Base-by-base conservation (phyloP, 2,888 invertebrate genomes). In the Graphium colonna region DNA sequence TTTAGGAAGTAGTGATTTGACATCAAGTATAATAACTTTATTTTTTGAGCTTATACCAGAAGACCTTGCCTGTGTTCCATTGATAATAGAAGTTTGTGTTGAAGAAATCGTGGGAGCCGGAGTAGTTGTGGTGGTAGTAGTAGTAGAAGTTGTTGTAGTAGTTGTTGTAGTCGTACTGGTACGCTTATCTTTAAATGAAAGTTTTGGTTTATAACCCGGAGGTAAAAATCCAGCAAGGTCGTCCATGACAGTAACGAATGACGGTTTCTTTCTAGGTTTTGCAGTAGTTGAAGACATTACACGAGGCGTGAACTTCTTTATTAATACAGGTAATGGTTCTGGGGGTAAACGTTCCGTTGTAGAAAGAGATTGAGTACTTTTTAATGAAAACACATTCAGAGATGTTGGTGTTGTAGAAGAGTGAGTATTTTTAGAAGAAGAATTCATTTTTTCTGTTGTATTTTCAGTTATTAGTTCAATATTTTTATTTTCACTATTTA, bases 401-500 rank as follows among this genome's bases (percentile, higher is more conserved):
- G 79, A 66, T 17, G 74, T 58, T 41, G 75, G 67, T 12, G 81
- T 65, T 60, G 85, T 77, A 47, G 78, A 74, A 58, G 82, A 73
- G 52, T 77, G 71, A 1, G 73, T 72, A 1, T 71, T 72, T 8
- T 76, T 62, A 60, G 78, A 70, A 58, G 71, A 68, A 3, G 75
- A 71, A 13, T 69, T 68, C 46, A 63, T 71, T 61, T 61, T 64
- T 59, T 86, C 86, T 8, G 86, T 79, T 3, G 84, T 83, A 12
- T 85, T 79, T 73, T 92, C 92, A n/a, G 92, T 92, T 41, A 93
- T 91, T 3, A 92, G 82, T 36, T 92, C 90, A 61, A 93, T 92
- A 71, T 94, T 93, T 75, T 94, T 93, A 47, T 92, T 93, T 26
- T 92, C 91, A 46, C 92, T 92, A 56, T 94, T 91, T 62, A 95